Base-by-base conservation (phyloP, 2,113 vertebrate species). In the Anser cygnoides region DNA sequence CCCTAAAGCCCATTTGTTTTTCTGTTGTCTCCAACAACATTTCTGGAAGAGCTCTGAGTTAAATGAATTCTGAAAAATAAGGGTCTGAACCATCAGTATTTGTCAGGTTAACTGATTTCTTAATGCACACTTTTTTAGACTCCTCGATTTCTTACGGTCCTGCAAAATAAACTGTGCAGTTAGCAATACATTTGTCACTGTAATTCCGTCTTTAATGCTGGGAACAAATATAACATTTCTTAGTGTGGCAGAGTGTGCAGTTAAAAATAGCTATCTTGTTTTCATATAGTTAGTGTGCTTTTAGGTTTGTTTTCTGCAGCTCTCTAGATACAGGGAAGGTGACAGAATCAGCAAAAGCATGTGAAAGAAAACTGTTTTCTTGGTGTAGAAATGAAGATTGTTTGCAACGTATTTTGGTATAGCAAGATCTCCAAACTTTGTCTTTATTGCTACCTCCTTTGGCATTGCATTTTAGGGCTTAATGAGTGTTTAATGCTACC, bases 221-320 rank as follows among this genome's bases (percentile, higher is more conserved):
- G 80, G 54, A 95, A 96, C 92, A 96, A 95, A 77, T 41, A 72
- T 65, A 81, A 95, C 88, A 92, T 96, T 96, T 96, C 96, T 82
- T 83, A 78, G 68, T n/a, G 65, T 72, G 44, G 46, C 77, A 68
- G 80, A 84, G 26, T 79, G 78, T 87, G 49, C 83, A 79, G 80
- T 95, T 96, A 96, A 93, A 96, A 97, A 96, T 96, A 96, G 41
- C 54, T 74, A 41, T 78, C 61, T 68, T 89, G 88, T 93, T 94
- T 94, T 92, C 49, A 33, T n/a, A 73, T 6, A 58, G 70, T 1
- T 18, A n/a, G 21, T 62, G 61, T 19, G 14, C 58, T 93, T 95
- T 84, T 19, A 86, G 35, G 13, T 43, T 78, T 92, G 44, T 54
- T 92, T 89, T 87, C 66, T 84, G 26, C 68, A 84, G 35, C 57